These are phyloP conservation scores for Phataginus tricuspis DNA, from an alignment of 2,797 vertebrate genomes.

Conservation along the genomic window DNA sequence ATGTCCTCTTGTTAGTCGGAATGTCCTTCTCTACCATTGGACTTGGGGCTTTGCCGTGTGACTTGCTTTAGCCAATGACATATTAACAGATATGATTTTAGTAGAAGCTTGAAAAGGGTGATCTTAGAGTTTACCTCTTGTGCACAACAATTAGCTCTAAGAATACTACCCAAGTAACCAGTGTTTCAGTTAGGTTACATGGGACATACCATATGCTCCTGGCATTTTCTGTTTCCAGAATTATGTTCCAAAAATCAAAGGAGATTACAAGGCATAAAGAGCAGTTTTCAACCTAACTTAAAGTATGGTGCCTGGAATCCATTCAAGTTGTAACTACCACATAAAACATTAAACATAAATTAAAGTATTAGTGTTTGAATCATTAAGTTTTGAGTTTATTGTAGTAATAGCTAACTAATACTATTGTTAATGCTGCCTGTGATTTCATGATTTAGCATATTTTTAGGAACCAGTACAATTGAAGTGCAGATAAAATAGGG, in stretches of 20 bases:
- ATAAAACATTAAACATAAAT: neutral
- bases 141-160: neutral
- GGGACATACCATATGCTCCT: neutral
- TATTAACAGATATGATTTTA: neutral
- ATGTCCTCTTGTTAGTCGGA: neutral
- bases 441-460: too few species aligned
- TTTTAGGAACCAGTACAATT: neutral
- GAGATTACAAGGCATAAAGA: neutral
- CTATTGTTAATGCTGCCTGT: neutral
- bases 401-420: neutral
- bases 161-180: neutral
- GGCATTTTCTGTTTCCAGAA: neutral
- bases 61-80: neutral
- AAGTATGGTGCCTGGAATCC: neutral
- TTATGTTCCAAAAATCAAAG: neutral
- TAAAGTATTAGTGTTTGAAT: neutral
- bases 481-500: neutral
- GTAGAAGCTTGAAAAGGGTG: neutral
- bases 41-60: neutral
- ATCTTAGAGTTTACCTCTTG: neutral
- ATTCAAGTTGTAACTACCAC: neutral
- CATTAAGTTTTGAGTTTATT: neutral
- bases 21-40: neutral
- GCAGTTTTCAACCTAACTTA: neutral
- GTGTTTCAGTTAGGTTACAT: neutral